Conservation (phyloP, 2,888 invertebrate species). For the Drosophila villosipedis region DNA sequence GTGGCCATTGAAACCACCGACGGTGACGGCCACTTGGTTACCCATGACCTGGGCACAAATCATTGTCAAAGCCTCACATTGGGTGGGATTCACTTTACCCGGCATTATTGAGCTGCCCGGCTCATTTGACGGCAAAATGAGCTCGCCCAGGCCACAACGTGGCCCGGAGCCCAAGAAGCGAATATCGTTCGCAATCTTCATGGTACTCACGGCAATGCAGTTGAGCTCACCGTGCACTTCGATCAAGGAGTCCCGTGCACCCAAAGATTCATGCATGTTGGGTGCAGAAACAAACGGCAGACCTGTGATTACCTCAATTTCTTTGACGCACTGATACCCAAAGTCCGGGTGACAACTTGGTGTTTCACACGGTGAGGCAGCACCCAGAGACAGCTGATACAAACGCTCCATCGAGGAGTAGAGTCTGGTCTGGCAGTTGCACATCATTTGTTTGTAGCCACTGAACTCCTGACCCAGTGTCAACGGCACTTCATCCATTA, state of each 20-base stretch:
- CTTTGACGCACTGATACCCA: slow-evolving; percentile 93
- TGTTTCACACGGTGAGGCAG: slow-evolving; percentile 98
- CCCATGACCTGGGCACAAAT: slow-evolving; percentile 98
- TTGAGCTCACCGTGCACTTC: slow-evolving; percentile 98
- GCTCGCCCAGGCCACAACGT: slow-evolving; percentile 96
- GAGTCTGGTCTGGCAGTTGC: slow-evolving; percentile 92
- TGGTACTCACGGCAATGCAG: slow-evolving; percentile 94
- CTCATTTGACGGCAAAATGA: slow-evolving; percentile 97
- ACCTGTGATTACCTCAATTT: slow-evolving; percentile 91
- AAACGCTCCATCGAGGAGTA: slow-evolving; percentile 92
- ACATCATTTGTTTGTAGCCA: slow-evolving; percentile 93
- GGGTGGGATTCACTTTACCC: slow-evolving; percentile 99
- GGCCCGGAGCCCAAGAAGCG: slow-evolving; percentile 97
- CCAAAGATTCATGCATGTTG: slow-evolving; percentile 99
- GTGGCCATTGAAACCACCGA: slow-evolving; percentile 97
- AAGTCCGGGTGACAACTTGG: slow-evolving; percentile 94
- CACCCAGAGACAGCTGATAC: slow-evolving; percentile 96
- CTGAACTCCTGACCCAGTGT: slow-evolving; percentile 99
- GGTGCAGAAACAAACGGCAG: slow-evolving; percentile 96
- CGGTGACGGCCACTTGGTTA: slow-evolving; percentile 95
- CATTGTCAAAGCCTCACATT: slow-evolving; percentile 99
- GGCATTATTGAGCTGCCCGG: slow-evolving; percentile 99
- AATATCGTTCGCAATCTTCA: slow-evolving; percentile 98
- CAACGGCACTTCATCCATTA: slow-evolving; percentile 96
- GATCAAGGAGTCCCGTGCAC: slow-evolving; percentile 96